Conservation (phyloP, 30 jellyfish, hydroid and myxozoan genomes). For the Haliclystus octoradiatus region DNA sequence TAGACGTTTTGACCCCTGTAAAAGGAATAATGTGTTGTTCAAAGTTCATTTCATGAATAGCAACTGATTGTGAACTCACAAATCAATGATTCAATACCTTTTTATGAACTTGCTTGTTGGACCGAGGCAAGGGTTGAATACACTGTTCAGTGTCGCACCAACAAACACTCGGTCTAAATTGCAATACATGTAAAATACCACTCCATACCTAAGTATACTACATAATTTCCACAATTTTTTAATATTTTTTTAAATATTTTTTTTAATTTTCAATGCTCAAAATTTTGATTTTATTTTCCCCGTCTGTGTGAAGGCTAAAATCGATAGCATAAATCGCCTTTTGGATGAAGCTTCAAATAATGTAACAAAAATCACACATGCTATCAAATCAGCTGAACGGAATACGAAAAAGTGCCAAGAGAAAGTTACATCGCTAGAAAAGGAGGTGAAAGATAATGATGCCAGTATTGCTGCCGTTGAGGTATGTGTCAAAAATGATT, state of each 20-base stretch:
- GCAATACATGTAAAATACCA: no score
- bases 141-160: no score
- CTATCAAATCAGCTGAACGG: conserved; percentile 74
- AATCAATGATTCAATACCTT: no score
- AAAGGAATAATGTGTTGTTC: no score
- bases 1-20: no score
- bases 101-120: no score
- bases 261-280: neutral
- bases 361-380: conserved; percentile 66
- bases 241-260: neutral
- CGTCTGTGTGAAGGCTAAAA: conserved; percentile 33
- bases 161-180: no score
- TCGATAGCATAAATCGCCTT: conserved; percentile 58
- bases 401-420: conserved; percentile 66
- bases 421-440: conserved; percentile 42
- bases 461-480: conserved; percentile 37
- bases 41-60: no score
- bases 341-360: conserved; percentile 82
- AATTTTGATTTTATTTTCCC: neutral
- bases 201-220: no score
- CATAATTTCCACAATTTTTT: no score
- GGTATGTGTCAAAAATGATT: conserved; percentile 23
- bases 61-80: no score
- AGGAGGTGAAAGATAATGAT: conserved; percentile 50
- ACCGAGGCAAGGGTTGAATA: no score